Percentiles rank a stretch among this genome's conserved stretches.
These are phyloP conservation scores for Pardalotus punctatus DNA, from an alignment of 2,113 vertebrate genomes.

Conservation along the genomic window DNA sequence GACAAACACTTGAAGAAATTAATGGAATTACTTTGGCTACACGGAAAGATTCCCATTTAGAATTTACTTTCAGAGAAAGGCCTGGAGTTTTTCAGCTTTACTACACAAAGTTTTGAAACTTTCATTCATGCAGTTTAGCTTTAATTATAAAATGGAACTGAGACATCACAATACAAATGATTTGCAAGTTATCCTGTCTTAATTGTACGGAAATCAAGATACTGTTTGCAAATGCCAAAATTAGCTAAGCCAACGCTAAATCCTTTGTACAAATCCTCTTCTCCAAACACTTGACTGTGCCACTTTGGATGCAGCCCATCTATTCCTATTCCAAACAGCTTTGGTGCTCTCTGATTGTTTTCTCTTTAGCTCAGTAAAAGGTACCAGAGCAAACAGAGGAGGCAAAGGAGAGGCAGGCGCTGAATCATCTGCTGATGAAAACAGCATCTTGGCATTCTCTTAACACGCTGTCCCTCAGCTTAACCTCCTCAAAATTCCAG, in stretches of 20 bases:
- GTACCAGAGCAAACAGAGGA: neutral
- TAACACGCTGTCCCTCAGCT: fast-evolving
- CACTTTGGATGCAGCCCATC: neutral
- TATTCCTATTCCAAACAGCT: neutral
- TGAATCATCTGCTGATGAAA: neutral
- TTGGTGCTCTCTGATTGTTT: neutral
- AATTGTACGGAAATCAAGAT: neutral
- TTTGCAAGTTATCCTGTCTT: neutral
- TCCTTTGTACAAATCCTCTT: conserved; percentile 14
- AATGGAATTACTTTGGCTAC: neutral
- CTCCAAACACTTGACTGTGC: neutral
- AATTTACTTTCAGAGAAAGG: neutral
- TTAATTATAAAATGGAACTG: neutral
- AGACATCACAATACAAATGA: neutral
- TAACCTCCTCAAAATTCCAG: neutral
- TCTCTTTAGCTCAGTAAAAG: neutral
- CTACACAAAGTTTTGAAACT: neutral
- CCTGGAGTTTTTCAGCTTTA: neutral
- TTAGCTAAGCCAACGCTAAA: neutral
- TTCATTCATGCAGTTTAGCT: neutral
- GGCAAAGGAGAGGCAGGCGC: neutral
- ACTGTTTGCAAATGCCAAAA: neutral
- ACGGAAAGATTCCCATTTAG: neutral
- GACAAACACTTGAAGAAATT: neutral
- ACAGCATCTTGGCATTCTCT: neutral